A percentile compares a stretch with the other conserved stretches of the same genome.
These are phyloP conservation scores for Danio aesculapii DNA, from an alignment of 2,797 vertebrate genomes.

Conservation along the genomic window DNA sequence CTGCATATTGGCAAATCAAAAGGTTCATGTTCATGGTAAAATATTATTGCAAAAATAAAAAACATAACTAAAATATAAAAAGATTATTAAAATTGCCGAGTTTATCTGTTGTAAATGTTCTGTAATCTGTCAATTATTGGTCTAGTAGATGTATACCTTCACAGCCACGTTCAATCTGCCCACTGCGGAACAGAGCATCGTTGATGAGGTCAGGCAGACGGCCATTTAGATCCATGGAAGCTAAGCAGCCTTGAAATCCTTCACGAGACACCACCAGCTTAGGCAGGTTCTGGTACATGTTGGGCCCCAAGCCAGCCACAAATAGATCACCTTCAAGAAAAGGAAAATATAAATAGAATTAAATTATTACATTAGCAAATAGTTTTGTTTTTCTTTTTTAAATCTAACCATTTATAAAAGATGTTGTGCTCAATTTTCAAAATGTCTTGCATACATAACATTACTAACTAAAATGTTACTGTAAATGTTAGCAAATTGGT, in stretches of 20 bases:
- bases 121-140: neutral
- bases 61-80: neutral
- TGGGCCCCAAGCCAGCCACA: slow-evolving; percentile 91
- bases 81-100: too few species aligned
- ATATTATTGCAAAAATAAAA: neutral
- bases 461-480: neutral
- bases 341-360: neutral
- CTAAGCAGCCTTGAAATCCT: slow-evolving; percentile 96
- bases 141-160: slow-evolving; percentile 84
- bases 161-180: slow-evolving; percentile 95
- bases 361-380: neutral
- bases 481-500: neutral
- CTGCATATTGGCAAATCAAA: neutral
- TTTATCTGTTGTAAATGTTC: neutral
- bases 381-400: neutral
- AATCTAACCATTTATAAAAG: too few species aligned
- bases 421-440: neutral
- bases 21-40: neutral
- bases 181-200: slow-evolving; percentile 92
- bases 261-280: slow-evolving; percentile 96
- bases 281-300: slow-evolving; percentile 95
- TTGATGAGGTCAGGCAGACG: slow-evolving; percentile 96
- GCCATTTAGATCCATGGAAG: slow-evolving; percentile 96
- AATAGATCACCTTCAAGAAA: slow-evolving; percentile 89
- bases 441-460: neutral